Evolutionary conservation across 2,888 invertebrate species (phyloP).

Genomic region (Coenonympha arcania): DNA sequence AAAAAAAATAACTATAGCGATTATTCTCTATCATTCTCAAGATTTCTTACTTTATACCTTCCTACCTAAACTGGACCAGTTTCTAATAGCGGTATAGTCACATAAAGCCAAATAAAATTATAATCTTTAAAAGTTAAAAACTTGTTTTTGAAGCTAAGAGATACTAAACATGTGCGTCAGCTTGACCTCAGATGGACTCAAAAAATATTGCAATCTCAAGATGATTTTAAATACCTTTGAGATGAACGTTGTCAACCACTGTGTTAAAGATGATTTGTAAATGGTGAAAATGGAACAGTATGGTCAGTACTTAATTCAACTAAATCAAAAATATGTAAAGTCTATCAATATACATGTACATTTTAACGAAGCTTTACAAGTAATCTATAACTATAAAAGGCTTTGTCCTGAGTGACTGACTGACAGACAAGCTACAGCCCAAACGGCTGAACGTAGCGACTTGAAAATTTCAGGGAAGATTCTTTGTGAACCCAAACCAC

Average conservation of each 20-base stretch:
- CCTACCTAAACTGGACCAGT: slow-evolving; percentile 15
- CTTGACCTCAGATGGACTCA: slow-evolving; percentile 15
- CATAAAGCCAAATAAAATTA: slow-evolving; percentile 11
- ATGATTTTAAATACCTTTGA: neutral
- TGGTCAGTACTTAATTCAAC: too few species aligned
- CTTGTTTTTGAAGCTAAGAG: slow-evolving; percentile 18
- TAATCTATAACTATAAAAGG: too few species aligned
- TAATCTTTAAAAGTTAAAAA: slow-evolving; percentile 15
- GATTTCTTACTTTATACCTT: neutral
- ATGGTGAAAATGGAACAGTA: neutral
- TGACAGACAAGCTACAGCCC: too few species aligned
- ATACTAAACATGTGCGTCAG: slow-evolving; percentile 13
- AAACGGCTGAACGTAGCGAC: too few species aligned
- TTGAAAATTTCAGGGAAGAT: too few species aligned
- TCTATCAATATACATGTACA: too few species aligned
- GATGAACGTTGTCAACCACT: neutral
- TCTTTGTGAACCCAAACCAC: too few species aligned
- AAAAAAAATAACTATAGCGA: too few species aligned
- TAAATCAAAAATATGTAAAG: too few species aligned
- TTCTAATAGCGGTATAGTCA: slow-evolving; percentile 19
- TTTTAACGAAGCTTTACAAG: too few species aligned
- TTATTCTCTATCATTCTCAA: too few species aligned
- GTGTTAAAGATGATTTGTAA: neutral
- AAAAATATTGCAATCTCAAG: slow-evolving; percentile 6
- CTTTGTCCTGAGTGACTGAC: too few species aligned